Evolutionary conservation across 2,797 vertebrate species (phyloP).

Genomic region (Apodemus agrarius): DNA sequence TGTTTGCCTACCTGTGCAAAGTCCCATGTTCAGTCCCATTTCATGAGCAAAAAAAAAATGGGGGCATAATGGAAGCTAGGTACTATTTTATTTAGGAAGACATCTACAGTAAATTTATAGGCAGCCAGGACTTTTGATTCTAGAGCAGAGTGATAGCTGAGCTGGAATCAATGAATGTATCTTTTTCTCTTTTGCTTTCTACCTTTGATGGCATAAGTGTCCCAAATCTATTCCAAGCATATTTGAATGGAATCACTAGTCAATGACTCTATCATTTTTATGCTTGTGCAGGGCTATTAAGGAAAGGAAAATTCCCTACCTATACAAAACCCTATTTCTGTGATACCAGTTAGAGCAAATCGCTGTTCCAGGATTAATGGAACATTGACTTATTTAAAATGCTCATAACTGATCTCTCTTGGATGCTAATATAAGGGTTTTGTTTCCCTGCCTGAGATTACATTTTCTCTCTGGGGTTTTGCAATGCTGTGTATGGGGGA

Average conservation of each 20-base stretch:
- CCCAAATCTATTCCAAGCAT: not conserved
- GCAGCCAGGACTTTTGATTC: not conserved
- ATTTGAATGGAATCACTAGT: not conserved
- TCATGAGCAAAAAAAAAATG: not conserved
- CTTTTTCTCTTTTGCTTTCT: not conserved
- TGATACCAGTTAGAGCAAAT: not conserved
- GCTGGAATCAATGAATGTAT: not conserved
- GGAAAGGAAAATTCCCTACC: not conserved
- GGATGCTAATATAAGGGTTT: not conserved
- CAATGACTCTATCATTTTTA: not conserved
- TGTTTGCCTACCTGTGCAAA: not conserved
- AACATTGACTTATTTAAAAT: not conserved
- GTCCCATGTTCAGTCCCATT: not conserved
- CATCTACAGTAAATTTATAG: not conserved
- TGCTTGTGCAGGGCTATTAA: not conserved
- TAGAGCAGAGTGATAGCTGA: not conserved
- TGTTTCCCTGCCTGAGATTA: accelerated
- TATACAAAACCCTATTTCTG: not conserved
- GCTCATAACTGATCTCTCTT: not conserved
- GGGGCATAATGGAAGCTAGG: not conserved
- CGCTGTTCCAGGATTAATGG: not conserved
- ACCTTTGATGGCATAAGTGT: not conserved
- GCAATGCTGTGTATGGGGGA: not conserved
- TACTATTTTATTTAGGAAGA: not conserved
- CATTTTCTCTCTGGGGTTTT: not conserved